Evolutionary conservation across 2,113 vertebrate species (phyloP).

Genomic region (Formicarius rufipectus): DNA sequence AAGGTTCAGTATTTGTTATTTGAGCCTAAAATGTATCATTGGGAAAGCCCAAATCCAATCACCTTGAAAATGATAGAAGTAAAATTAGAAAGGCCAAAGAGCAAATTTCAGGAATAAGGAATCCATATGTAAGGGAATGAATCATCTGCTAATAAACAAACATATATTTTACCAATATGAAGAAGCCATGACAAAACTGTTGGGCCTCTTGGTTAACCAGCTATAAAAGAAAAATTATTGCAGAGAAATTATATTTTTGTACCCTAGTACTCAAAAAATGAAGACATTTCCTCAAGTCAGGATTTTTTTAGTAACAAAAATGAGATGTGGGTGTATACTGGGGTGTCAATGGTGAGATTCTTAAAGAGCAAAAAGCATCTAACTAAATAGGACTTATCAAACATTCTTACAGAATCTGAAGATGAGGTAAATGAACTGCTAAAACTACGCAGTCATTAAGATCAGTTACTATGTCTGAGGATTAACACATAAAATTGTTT

Average conservation of each 20-base stretch:
- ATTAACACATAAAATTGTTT: neutral
- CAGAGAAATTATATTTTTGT: neutral
- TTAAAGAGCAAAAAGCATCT: neutral
- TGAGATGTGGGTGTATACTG: neutral
- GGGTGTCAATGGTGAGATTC: neutral
- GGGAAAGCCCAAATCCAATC: conserved; percentile 18
- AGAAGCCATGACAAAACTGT: neutral
- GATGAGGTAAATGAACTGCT: conserved; percentile 36
- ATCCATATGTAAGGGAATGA: neutral
- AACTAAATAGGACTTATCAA: neutral
- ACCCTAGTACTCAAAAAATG: neutral
- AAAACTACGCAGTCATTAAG: conserved; percentile 28
- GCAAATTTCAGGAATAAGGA: neutral
- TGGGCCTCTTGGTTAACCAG: neutral
- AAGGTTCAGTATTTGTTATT: conserved; percentile 39
- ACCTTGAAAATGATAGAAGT: neutral
- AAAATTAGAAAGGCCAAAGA: conserved; percentile 14
- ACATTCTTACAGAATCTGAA: neutral
- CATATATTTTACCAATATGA: neutral
- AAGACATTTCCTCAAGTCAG: neutral
- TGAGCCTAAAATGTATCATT: conserved; percentile 32
- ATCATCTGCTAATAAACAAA: neutral
- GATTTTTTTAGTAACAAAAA: neutral
- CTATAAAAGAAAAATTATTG: neutral
- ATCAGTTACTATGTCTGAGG: neutral